Conservation (phyloP, 2,888 invertebrate genomes). For the Pristionchus mayeri region DNA sequence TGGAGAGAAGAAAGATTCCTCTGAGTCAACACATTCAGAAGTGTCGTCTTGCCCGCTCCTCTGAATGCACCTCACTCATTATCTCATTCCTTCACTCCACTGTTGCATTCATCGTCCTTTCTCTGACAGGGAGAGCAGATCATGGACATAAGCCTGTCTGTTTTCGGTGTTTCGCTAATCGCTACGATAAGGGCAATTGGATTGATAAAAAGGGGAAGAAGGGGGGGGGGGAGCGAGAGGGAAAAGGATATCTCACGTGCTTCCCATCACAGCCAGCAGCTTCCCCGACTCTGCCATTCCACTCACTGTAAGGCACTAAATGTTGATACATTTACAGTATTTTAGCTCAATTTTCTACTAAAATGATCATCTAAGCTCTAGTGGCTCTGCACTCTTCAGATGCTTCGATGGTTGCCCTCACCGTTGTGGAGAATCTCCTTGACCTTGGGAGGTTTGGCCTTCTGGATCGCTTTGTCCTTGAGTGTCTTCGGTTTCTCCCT, state of each 20-base stretch:
- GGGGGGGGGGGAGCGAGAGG: background rate
- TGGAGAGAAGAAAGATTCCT: slow-evolving; percentile 78
- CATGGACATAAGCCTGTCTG: background rate
- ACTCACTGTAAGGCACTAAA: slow-evolving; percentile 52
- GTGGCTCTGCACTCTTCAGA: background rate
- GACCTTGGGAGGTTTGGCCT: slow-evolving; percentile 50
- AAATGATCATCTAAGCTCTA: background rate
- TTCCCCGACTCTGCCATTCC: slow-evolving; percentile 66
- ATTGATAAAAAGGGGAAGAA: background rate
- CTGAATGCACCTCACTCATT: slow-evolving; percentile 53
- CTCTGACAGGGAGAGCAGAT: too few relatives aligned
- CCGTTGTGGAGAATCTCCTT: slow-evolving; percentile 62
- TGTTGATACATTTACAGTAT: background rate
- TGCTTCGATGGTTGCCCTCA: background rate
- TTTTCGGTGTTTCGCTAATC: background rate
- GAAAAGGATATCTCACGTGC: slow-evolving; percentile 51
- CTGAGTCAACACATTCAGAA: slow-evolving; percentile 89
- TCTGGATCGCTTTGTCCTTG: slow-evolving; percentile 46
- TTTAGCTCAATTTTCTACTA: background rate
- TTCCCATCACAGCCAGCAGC: slow-evolving; percentile 65
- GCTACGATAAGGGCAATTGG: slow-evolving; percentile 8
- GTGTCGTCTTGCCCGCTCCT: slow-evolving; percentile 89
- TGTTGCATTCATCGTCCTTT: too few relatives aligned
- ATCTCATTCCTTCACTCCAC: too few relatives aligned
- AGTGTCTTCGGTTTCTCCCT: slow-evolving; percentile 53